Evolutionary conservation across 2,113 vertebrate species (phyloP).

Genomic region (Apteryx mantelli): DNA sequence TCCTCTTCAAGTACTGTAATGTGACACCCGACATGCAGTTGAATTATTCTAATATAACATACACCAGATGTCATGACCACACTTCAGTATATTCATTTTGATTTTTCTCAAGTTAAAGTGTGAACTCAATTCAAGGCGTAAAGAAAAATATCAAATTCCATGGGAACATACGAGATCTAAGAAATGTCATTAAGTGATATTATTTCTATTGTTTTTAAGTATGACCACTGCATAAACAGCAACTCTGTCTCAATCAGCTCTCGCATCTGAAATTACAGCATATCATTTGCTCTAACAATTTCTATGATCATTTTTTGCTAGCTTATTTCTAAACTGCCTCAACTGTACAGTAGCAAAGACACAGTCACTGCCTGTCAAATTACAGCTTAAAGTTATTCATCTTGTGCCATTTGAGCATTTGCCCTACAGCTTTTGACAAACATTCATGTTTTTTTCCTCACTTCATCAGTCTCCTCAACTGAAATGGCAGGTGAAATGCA

Average conservation of each 20-base stretch:
- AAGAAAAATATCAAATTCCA: constrained; percentile 56
- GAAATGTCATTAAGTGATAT: constrained; percentile 28
- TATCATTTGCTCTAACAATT: constrained; percentile 24
- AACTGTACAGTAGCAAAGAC: constrained; percentile 28
- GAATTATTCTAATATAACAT: constrained; percentile 70
- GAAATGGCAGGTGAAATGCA: constrained; percentile 72
- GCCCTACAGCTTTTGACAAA: constrained; percentile 70
- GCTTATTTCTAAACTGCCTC: constrained; percentile 39
- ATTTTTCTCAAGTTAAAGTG: constrained; percentile 13
- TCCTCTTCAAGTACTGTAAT: constrained; percentile 69
- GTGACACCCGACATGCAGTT: constrained; percentile 49
- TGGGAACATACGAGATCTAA: constrained; percentile 21
- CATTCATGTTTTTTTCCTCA: constrained; percentile 59
- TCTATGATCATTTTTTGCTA: not conserved
- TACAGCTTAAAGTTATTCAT: constrained; percentile 61
- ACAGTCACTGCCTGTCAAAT: constrained; percentile 55
- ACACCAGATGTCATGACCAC: constrained; percentile 71
- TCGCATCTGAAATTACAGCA: constrained; percentile 58
- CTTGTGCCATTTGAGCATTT: constrained; percentile 62
- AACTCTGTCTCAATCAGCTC: constrained; percentile 19
- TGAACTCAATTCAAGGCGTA: constrained; percentile 67
- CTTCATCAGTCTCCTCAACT: constrained; percentile 67
- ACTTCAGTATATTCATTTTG: constrained; percentile 6
- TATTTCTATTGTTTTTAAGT: constrained; percentile 46
- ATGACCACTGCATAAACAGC: constrained; percentile 19